phyloP scores from a whole-genome alignment of 2,888 invertebrate genomes.

The Pterobdella sp. region DNA sequence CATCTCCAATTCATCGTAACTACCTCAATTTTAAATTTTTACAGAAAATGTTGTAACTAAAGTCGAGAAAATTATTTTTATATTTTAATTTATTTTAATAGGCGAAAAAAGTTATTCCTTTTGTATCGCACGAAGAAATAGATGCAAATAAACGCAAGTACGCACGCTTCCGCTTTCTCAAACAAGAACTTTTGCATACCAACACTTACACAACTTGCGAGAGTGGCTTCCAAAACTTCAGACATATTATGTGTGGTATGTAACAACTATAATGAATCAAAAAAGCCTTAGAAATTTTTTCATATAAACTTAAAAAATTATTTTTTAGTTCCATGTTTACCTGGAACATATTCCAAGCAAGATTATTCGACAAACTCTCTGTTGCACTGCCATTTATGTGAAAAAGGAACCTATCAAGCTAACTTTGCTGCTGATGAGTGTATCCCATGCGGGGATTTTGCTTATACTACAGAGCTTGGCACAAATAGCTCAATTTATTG shows the following conservation, averaged over 20 bases:
- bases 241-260: slow-evolving; percentile 26
- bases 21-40: background rate
- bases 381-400: slow-evolving; percentile 15
- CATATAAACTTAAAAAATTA: background rate
- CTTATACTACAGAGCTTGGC: background rate
- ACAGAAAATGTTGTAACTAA: slow-evolving; percentile 14
- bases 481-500: background rate
- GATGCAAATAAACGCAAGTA: background rate
- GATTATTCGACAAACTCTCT: background rate
- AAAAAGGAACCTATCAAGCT: slow-evolving; percentile 22
- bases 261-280: background rate
- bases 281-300: background rate
- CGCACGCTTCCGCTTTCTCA: slow-evolving; percentile 18
- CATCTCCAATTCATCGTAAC: slow-evolving; percentile 18
- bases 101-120: background rate
- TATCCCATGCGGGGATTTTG: slow-evolving; percentile 6
- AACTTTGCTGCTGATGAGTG: slow-evolving; percentile 25
- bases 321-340: slow-evolving; percentile 28
- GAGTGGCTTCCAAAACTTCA: slow-evolving; percentile 20
- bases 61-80: too few relatives aligned
- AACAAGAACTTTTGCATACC: slow-evolving; percentile 26
- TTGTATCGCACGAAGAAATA: background rate
- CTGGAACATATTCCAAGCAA: slow-evolving; percentile 19
- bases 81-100: background rate
- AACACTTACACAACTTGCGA: slow-evolving; percentile 13